Evolutionary conservation across 2,113 vertebrate species (phyloP).

Genomic region (Rostratula benghalensis): DNA sequence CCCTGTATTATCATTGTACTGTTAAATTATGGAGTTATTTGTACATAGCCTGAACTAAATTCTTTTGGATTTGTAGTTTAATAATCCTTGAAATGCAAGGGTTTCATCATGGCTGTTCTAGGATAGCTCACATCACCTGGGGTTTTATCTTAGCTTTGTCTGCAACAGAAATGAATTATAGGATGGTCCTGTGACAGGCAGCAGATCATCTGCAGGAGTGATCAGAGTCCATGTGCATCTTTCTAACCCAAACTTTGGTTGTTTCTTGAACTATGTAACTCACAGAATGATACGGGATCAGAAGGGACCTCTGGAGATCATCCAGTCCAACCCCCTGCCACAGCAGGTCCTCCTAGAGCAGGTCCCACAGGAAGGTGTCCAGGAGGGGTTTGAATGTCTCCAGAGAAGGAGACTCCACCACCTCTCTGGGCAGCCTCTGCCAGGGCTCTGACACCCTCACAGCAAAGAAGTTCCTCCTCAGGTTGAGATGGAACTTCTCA

Average conservation of each 20-base stretch:
- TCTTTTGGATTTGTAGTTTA: neutral
- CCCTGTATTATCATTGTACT: neutral
- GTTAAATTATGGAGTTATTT: neutral
- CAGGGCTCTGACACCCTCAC: no score
- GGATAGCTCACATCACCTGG: neutral
- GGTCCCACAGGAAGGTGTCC: no score
- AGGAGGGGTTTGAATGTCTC: no score
- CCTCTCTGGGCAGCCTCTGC: no score
- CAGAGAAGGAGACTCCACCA: no score
- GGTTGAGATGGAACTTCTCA: no score
- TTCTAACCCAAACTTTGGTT: neutral
- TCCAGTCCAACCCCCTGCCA: no score
- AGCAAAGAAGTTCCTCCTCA: no score
- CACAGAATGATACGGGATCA: no score
- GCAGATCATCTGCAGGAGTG: neutral
- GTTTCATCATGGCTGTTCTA: neutral
- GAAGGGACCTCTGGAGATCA: no score
- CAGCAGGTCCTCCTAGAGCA: no score
- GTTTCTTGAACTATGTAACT: neutral
- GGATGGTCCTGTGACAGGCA: neutral
- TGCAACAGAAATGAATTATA: neutral
- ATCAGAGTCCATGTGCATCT: neutral
- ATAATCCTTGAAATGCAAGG: neutral
- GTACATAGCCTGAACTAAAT: neutral
- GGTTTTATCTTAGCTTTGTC: neutral